phyloP scores from a whole-genome alignment of 2,797 vertebrate species.

The Tympanoctomys barrerae region DNA sequence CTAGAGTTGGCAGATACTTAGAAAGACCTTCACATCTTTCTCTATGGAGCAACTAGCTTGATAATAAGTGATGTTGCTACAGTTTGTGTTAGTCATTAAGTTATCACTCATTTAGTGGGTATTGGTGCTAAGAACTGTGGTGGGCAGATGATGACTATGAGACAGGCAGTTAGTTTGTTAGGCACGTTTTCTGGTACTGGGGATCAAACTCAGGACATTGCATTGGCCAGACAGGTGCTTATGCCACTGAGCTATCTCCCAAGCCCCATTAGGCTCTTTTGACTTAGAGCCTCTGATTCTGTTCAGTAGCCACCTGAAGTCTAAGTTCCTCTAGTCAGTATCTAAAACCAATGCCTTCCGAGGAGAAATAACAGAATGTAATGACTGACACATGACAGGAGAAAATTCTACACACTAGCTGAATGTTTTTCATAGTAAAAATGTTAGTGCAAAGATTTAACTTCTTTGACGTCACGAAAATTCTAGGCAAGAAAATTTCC shows the following conservation, averaged over 20 bases:
- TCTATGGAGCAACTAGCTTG: background rate
- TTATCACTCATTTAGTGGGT: background rate
- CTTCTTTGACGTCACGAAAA: conserved; percentile 24
- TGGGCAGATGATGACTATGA: background rate
- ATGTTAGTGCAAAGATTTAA: conserved; percentile 31
- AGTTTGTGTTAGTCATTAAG: background rate
- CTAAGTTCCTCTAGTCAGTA: background rate
- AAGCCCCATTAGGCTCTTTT: background rate
- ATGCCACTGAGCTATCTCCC: no score
- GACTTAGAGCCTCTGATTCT: conserved; percentile 1
- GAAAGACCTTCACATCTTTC: background rate
- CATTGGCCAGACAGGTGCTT: no score
- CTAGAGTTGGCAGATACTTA: background rate
- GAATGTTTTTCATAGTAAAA: conserved; percentile 29
- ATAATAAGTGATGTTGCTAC: background rate
- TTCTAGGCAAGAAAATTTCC: background rate
- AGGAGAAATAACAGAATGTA: background rate
- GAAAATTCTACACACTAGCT: background rate
- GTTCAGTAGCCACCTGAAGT: background rate
- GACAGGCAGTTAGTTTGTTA: background rate
- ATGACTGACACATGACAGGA: background rate
- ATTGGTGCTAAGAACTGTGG: background rate
- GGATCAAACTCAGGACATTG: no score
- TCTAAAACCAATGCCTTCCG: background rate
- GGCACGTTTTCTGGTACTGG: no score